Percentiles rank a stretch among this genome's conserved stretches.
Conservation (phyloP, 2,797 vertebrate species). For the Psittacula echo region DNA sequence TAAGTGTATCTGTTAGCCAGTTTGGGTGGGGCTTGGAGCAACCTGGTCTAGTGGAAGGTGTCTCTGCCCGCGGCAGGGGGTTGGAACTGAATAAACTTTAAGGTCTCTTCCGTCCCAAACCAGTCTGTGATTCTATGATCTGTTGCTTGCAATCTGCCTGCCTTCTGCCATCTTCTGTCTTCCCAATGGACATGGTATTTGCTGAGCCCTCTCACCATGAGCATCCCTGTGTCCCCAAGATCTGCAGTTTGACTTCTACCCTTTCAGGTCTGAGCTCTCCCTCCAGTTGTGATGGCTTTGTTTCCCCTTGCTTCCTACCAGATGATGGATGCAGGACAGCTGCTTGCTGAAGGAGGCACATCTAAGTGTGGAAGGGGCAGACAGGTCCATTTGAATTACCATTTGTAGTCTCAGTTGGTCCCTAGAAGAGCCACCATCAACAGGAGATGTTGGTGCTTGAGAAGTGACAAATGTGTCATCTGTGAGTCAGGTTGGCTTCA, state of each 20-base stretch:
- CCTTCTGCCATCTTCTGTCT: background rate
- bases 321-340: background rate
- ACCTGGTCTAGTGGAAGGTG: background rate
- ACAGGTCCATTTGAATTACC: background rate
- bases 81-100: background rate
- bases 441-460: background rate
- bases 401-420: background rate
- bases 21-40: background rate
- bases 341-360: background rate
- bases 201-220: background rate
- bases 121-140: background rate
- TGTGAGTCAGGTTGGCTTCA: background rate
- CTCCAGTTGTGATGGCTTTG: background rate
- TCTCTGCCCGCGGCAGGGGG: background rate
- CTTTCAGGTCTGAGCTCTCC: background rate
- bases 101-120: background rate
- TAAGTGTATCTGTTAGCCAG: background rate
- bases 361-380: background rate
- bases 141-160: background rate
- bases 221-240: accelerated
- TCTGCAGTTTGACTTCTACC: background rate
- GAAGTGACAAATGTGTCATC: accelerated
- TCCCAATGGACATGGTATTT: background rate
- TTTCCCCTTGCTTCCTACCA: background rate
- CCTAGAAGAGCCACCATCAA: background rate